Evolutionary conservation across 2,797 vertebrate genomes (phyloP), one percentile per base, ranked within the genome.

Genomic region (Hyperoplus immaculatus): DNA sequence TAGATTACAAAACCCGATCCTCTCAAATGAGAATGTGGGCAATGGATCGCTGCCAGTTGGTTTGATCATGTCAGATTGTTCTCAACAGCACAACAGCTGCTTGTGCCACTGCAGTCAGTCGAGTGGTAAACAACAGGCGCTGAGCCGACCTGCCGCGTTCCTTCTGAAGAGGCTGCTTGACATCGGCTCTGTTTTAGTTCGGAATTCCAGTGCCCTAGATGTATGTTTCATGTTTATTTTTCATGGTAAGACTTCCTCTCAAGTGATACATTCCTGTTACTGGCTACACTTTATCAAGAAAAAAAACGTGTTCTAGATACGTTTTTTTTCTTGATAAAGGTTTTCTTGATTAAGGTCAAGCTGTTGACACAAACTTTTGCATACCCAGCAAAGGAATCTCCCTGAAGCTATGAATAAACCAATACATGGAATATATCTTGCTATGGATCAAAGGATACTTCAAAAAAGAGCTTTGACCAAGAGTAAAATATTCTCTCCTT

Each of bases 41-140:
- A 59, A 62, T 61, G 58, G 71, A 83, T 68, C 53, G 45, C 50
- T 39, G 65, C 47, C 68, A 64, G 74, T 78, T 84, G 76, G 63
- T 80, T 54, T 59, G 66, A 72, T 74, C 38, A 4, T 66, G 66
- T 83, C 56, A 43, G 72, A 72, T 55, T 75, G 74, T 70, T 63
- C 42, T 67, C 57, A 58, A 75, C 82, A 73, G 67, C 70, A 29
- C 67, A 68, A 14, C 81, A 87, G 77, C 81, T 83, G 78, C 69
- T 64, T 56, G 66, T 76, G 70, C 78, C 78, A 53, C 60, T 47
- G 75, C 68, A 66, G 57, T 54, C 75, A 82, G 45, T 76, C 50
- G 74, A 73, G 74, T 29, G 69, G 72, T 78, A 81, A 29, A 29
- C 29, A 91, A 84, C 80, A 64, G 60, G 74, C 81, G 13, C n/a